Evolutionary conservation across 2,113 vertebrate genomes (phyloP), one percentile per base, ranked within the genome.

Genomic region (Campylomormyrus numenius): DNA sequence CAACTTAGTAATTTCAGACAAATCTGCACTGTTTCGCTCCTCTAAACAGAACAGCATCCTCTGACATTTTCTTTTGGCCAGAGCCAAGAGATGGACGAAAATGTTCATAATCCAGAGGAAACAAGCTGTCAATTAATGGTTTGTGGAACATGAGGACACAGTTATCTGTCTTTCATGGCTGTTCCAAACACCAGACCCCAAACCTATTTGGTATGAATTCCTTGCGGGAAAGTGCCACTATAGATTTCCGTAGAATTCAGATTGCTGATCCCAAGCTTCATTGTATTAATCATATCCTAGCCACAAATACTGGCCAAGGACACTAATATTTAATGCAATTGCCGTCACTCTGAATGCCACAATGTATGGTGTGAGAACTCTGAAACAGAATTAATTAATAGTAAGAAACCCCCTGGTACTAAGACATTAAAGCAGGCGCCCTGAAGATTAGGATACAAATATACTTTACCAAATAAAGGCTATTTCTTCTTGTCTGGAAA

Each of bases 151-250:
- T 17, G 50, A 53, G n/a, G 85, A 35, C 50, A 53, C 6, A 35
- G 50, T 87, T 87, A 52, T 48, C 15, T 9, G 45, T 10, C 83
- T 48, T 85, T 85, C 19, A 21, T 48, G 83, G 85, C 27, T 52
- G 10, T 56, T 87, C 85, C 85, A 87, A 87, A 56, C 85, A 53
- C 85, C 85, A 87, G 50, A 52, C 85, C 85, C 35, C 50, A 87
- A 39, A 50, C 27, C 48, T 87, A n/a, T 85, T 24, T 85, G 83
- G 42, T 85, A 85, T 48, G 39, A 31, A 87, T 87, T 87, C 85
- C 27, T 85, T 87, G 84, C 27, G 48, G 46, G 84, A 86, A 48
- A 49, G 21, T 9, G 19, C 42, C 45, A 80, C 74, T n/a, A 85
- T 48, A 85, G 45, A 46, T 46, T 85, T 2, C 21, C 19, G 1